These are phyloP conservation scores for Rhipidura dahli DNA, from an alignment of 2,113 vertebrate genomes.

Conservation along the genomic window DNA sequence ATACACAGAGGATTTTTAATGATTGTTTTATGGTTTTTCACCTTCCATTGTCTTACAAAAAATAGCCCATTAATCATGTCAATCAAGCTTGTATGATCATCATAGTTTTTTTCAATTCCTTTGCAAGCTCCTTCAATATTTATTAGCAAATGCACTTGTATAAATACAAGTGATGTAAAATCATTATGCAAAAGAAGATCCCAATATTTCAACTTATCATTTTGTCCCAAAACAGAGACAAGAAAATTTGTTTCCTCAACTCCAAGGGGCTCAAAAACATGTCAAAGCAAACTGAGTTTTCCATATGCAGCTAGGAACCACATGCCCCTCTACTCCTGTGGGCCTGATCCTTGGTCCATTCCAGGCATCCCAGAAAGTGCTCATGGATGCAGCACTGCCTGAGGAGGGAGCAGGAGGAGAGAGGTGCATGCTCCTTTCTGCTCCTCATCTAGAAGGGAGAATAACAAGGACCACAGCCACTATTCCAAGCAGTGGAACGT, in stretches of 20 bases:
- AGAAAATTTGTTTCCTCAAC: background rate
- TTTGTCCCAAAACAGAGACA: background rate
- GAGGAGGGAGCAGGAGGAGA: background rate
- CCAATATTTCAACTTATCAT: background rate
- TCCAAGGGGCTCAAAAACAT: background rate
- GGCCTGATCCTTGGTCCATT: background rate
- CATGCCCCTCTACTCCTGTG: fast-evolving
- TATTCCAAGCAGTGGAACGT: background rate
- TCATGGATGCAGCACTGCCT: fast-evolving
- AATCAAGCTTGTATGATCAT: background rate
- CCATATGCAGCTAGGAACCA: background rate
- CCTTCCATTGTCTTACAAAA: background rate
- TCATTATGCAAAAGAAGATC: background rate
- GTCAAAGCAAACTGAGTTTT: background rate
- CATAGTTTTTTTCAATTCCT: background rate
- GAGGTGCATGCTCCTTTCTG: background rate
- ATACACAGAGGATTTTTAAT: background rate
- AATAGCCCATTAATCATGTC: background rate
- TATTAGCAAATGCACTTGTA: background rate
- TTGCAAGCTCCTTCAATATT: background rate
- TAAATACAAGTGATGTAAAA: background rate
- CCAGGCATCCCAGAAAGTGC: fast-evolving
- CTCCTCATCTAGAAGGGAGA: background rate
- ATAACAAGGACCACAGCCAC: background rate
- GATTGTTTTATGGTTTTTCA: background rate